phyloP scores from a whole-genome alignment of 2,888 invertebrate genomes.

The Achlya flavicornis region DNA sequence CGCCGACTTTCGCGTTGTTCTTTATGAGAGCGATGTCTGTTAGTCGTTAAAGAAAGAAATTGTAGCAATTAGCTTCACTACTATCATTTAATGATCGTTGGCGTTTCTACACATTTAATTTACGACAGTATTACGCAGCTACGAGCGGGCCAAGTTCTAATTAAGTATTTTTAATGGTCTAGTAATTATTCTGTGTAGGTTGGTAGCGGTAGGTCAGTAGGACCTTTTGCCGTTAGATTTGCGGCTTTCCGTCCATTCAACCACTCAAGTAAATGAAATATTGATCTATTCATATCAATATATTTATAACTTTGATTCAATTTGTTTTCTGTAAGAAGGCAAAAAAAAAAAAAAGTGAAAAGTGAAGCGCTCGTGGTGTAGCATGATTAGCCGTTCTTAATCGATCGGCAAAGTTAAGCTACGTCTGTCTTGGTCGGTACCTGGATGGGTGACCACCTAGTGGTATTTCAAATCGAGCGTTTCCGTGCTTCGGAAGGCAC shows the following conservation, averaged over 20 bases:
- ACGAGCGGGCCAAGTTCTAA: conserved; percentile 45
- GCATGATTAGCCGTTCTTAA: too few relatives aligned
- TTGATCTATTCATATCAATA: background rate
- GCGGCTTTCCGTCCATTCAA: background rate
- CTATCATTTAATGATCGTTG: conserved; percentile 57
- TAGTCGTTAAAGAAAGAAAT: conserved; percentile 68
- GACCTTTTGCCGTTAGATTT: conserved; percentile 7
- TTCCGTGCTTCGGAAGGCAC: too few relatives aligned
- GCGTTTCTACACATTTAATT: conserved; percentile 61
- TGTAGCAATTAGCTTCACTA: conserved; percentile 63
- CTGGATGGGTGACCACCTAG: too few relatives aligned
- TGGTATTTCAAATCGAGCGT: too few relatives aligned
- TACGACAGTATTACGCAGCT: conserved; percentile 53
- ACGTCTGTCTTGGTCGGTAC: too few relatives aligned
- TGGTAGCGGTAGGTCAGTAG: background rate
- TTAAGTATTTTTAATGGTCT: conserved; percentile 55
- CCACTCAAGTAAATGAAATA: conserved; percentile 7
- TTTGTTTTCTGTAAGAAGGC: background rate
- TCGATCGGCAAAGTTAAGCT: too few relatives aligned
- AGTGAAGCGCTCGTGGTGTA: too few relatives aligned
- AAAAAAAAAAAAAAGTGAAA: too few relatives aligned
- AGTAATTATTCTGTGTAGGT: conserved; percentile 39
- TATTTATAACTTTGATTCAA: background rate
- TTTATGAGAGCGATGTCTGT: conserved; percentile 95
- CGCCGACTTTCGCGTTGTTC: conserved; percentile 95